phyloP scores from a whole-genome alignment of 2,113 vertebrate genomes.

The Gopherus evgoodei region DNA sequence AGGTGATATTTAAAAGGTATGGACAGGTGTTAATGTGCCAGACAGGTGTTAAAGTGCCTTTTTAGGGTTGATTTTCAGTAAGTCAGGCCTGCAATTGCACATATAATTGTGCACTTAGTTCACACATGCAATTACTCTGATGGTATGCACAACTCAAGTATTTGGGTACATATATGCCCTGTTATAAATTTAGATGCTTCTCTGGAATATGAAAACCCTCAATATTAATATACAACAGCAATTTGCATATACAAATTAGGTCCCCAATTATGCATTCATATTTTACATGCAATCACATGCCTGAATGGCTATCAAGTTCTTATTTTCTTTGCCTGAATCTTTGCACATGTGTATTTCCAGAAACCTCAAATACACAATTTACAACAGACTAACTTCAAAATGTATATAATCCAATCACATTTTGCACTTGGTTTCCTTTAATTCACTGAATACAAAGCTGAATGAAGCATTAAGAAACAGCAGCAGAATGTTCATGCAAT shows the following conservation, averaged over 20 bases:
- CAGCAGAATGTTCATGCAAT: conserved; percentile 38
- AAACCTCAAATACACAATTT: background rate
- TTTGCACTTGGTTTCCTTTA: conserved; percentile 28
- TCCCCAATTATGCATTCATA: background rate
- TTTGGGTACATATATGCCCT: background rate
- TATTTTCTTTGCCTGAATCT: background rate
- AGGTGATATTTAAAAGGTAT: background rate
- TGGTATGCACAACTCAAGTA: background rate
- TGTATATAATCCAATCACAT: background rate
- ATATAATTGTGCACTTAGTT: background rate
- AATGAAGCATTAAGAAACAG: conserved; percentile 38
- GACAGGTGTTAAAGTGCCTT: background rate
- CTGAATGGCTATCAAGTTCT: background rate
- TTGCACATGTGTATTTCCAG: background rate
- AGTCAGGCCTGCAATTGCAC: background rate
- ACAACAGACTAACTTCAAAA: background rate
- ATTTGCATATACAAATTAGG: background rate
- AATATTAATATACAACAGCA: background rate
- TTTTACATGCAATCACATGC: background rate
- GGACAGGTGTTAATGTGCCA: background rate
- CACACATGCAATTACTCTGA: background rate
- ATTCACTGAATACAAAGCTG: conserved; percentile 40
- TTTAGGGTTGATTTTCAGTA: background rate
- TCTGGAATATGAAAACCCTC: background rate
- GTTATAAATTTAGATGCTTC: background rate